Base-by-base conservation (phyloP, 2,888 invertebrate genomes). In the Mesoligia furuncula region DNA sequence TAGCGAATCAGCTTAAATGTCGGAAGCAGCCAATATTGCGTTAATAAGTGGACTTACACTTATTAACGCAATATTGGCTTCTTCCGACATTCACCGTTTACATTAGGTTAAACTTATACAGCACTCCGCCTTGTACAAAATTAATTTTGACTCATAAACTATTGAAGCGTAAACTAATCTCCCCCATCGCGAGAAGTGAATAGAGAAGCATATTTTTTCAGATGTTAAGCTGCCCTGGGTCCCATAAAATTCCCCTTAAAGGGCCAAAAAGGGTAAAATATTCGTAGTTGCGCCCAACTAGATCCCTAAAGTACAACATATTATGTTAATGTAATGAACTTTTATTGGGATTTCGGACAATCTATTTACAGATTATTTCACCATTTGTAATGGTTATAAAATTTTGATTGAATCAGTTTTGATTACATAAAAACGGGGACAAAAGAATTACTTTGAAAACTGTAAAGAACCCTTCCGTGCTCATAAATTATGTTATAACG, bases 401-500 rank as follows among this genome's bases (percentile, higher is more conserved):
- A 82, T 80, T 75, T 85, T 86, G 74, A 87, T 85, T 78, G 74
- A 80, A 82, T 75, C 77, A 77, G 42, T 74, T 81, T 85, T 79
- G 75, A 80, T 87, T 68, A 76, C 72, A 80, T 59, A 54, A 71
- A 80, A 88, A 83, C 75, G 66, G 71, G 73, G 42, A 80, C 82
- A 77, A 83, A 83, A 78, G 79, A 83, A 88, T 79, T 85, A 79
- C 76, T 82, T 85, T 80, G 73, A 80, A 87, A 87, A 87, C 65
- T 79, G 75, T 66, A 80, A 81, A 85, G 73, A 78, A 77, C 77
- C 85, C 82, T 88, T 87, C 75, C 87, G 87, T 88, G 87, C 59
- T 64, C 78, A 80, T 89, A 88, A 88, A 88, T 88, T 79, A 89
- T 70, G 48, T 70, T 81, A 78, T 88, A 89, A 88, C 81, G 87